Base-by-base conservation (phyloP, 2,888 invertebrate species). In the Microctonus hyperodae region DNA sequence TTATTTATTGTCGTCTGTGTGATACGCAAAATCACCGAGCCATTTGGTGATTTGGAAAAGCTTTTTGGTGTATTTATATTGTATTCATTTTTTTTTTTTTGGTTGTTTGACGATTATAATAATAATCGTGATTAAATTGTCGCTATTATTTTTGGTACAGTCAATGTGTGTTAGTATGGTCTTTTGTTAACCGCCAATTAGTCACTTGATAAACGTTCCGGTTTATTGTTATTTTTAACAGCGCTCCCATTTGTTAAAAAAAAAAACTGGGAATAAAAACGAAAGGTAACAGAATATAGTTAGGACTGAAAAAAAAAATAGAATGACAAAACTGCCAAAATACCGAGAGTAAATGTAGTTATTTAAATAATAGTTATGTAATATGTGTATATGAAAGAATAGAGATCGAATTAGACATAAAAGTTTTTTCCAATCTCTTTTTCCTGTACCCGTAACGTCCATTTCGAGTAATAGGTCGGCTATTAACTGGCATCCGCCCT, bases 381-480 rank as follows among this genome's bases (percentile, higher is more conserved):
- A 16, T 44, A n/a, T 16, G 37, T 10, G 44, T 20, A 5, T 44
- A 20, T 44, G 16, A n/a, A 44, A 44, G 6, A 44, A 44, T 16
- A 16, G 44, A 44, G 16, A n/a, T n/a, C n/a, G n/a, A 44, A 44
- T 44, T 44, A 72, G 69, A 69, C 67, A 70, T 69, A 72, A 70
- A 71, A 71, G 64, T 62, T 67, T 71, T 64, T 64, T 64, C n/a
- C 64, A 64, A 51, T 55, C 22, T 37, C 25, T 53, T 55, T 61
- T 58, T 61, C 56, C 66, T 63, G n/a, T n/a, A 65, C 44, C 44
- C 44, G 44, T 44, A 44, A 44, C 68, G 72, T 59, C 65, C 74
- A 75, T 77, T 77, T 73, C 69, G 73, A 65, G 70, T 74, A 76
- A 76, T 75, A 75, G 74, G 76, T 74, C 74, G 66, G 72, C 76